Percentiles rank a stretch among this genome's conserved stretches.
Evolutionary conservation across 2,797 vertebrate genomes (phyloP).

Genomic region (Aselliscus stoliczkanus): DNA sequence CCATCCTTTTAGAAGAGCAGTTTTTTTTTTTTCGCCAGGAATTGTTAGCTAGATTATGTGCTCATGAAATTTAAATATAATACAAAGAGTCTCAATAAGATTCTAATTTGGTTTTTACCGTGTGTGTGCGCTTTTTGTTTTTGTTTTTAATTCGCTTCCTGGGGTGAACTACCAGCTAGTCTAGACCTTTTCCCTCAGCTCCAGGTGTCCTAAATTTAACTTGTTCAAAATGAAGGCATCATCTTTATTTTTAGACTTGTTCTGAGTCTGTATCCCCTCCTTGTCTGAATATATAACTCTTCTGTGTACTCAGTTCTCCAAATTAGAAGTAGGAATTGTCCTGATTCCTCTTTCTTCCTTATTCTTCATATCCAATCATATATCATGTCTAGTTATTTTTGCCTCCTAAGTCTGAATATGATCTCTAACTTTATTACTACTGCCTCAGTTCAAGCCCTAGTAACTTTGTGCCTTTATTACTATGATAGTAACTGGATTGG

Average conservation of each 20-base stretch:
- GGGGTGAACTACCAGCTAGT: neutral
- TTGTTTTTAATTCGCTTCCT: neutral
- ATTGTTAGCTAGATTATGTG: neutral
- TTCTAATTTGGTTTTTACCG: neutral
- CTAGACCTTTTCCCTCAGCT: neutral
- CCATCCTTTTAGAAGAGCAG: neutral
- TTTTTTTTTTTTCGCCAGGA: neutral
- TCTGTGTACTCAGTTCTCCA: neutral
- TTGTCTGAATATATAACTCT: neutral
- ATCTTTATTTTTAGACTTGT: neutral
- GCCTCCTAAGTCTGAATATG: neutral
- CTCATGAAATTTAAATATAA: slow-evolving; percentile 12
- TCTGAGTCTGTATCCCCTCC: neutral
- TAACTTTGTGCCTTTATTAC: neutral
- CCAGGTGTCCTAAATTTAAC: neutral
- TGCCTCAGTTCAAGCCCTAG: neutral
- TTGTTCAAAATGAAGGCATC: neutral
- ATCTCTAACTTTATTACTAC: neutral
- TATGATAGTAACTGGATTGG: neutral
- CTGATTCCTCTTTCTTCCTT: neutral
- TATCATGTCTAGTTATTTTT: slow-evolving; percentile 1
- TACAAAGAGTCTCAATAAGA: neutral
- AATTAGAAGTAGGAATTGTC: neutral
- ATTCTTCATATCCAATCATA: neutral
- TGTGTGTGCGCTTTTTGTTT: neutral